Conservation (phyloP, 2,797 vertebrate species). For the Selene dorsalis region DNA sequence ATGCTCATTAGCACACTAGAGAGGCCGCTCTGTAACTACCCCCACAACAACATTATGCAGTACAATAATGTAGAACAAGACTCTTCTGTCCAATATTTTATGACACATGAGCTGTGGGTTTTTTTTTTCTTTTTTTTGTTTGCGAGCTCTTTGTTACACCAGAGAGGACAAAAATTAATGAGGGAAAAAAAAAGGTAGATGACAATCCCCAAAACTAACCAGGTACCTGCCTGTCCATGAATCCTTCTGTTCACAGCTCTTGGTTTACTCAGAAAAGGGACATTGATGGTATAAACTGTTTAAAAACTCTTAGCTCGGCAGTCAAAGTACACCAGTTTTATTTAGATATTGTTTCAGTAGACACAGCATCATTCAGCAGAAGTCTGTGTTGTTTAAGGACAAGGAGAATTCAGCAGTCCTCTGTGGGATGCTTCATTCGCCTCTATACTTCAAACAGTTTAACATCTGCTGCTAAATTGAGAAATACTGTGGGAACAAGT, state of each 20-base stretch:
- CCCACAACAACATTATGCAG: neutral
- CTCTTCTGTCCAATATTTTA: neutral
- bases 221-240: constrained; percentile 3
- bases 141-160: neutral
- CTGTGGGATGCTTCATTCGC: constrained; percentile 42
- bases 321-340: constrained; percentile 29
- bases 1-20: constrained; percentile 1
- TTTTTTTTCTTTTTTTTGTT: too few species aligned
- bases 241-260: constrained; percentile 20
- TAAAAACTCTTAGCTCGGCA: constrained; percentile 19
- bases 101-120: neutral
- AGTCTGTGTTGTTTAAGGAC: constrained; percentile 29
- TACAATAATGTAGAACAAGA: neutral
- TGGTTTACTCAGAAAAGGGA: neutral
- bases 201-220: constrained; percentile 11
- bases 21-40: neutral
- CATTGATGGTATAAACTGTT: neutral
- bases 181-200: neutral
- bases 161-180: neutral
- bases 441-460: constrained; percentile 42
- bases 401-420: constrained; percentile 43
- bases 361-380: neutral
- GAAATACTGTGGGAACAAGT: constrained; percentile 22
- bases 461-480: constrained; percentile 48
- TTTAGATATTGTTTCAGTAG: constrained; percentile 21